Conservation (phyloP, 2,797 vertebrate species). For the Prionace glauca region DNA sequence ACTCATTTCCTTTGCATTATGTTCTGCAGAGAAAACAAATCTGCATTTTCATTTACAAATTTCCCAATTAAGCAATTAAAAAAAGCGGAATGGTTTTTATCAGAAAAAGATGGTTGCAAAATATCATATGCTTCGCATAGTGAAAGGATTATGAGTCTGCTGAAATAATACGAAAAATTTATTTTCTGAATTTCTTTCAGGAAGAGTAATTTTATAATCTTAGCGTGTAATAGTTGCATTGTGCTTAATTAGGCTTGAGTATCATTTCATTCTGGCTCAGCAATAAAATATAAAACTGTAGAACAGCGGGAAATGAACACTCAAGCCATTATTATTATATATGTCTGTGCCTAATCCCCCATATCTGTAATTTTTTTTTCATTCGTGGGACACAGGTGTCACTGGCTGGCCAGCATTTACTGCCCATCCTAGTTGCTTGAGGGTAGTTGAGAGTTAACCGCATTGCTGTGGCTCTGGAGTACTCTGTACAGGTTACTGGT, state of each 20-base stretch:
- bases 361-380: background rate
- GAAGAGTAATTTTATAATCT: background rate
- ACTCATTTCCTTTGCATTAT: background rate
- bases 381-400: too few relatives aligned
- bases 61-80: background rate
- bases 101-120: background rate
- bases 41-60: background rate
- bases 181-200: background rate
- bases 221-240: background rate
- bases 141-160: background rate
- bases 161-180: background rate
- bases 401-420: too few relatives aligned
- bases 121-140: background rate
- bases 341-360: background rate
- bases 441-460: too few relatives aligned
- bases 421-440: too few relatives aligned
- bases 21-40: background rate
- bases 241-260: conserved; percentile 22
- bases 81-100: conserved; percentile 11
- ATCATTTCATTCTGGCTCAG: background rate
- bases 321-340: background rate
- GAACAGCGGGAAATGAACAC: background rate
- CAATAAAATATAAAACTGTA: background rate
- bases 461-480: too few relatives aligned
- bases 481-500: too few relatives aligned